Evolutionary conservation across 2,888 invertebrate genomes (phyloP).

Genomic region (Agrochola lota): DNA sequence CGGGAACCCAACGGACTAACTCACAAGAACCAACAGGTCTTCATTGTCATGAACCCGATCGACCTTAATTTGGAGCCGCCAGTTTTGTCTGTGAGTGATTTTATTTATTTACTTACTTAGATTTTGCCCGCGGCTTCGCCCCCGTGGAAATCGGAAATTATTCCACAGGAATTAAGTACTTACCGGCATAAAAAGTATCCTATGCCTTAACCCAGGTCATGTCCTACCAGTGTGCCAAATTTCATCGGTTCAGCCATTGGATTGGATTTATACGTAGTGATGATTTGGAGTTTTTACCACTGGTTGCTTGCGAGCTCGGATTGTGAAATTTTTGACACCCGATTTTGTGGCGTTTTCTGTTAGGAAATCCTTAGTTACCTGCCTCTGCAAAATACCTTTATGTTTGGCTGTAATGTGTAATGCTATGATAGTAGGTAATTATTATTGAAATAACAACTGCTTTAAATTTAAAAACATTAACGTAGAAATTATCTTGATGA

Average conservation of each 20-base stretch:
- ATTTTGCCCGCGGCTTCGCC: not conserved
- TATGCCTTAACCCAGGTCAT: not conserved
- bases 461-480: not conserved
- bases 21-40: slow-evolving; percentile 99
- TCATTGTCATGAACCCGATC: slow-evolving; percentile 98
- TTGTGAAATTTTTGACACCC: not conserved
- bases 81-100: slow-evolving; percentile 94
- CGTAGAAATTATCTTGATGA: not conserved
- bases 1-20: slow-evolving; percentile 96
- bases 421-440: not conserved
- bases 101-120: not conserved
- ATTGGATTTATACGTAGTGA: not conserved
- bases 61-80: slow-evolving; percentile 97
- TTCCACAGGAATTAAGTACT: too few species aligned
- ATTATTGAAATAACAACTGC: slow-evolving; percentile 2
- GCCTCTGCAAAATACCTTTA: not conserved
- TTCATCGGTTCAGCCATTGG: not conserved
- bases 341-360: not conserved
- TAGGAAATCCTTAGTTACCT: not conserved
- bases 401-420: not conserved
- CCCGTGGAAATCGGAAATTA: not conserved
- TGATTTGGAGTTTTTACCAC: not conserved
- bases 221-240: not conserved
- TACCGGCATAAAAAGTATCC: not conserved
- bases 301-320: too few species aligned